phyloP scores from a whole-genome alignment of 92 coral and sea anemone species.

The Parazoanthus swiftii region DNA sequence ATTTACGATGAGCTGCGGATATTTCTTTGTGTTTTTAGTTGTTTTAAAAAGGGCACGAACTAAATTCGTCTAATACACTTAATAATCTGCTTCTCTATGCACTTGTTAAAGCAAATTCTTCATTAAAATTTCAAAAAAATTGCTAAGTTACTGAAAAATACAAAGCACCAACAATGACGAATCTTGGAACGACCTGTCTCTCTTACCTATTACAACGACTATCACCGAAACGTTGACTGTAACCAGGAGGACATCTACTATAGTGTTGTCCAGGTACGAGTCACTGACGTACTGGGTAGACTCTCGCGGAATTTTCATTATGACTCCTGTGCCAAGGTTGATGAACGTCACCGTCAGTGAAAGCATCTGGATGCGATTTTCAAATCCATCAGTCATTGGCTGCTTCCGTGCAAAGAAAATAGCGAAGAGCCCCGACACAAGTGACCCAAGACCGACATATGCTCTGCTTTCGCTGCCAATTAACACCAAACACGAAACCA shows the following conservation, averaged over 20 bases:
- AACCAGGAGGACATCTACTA: not conserved
- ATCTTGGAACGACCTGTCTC: too few species aligned
- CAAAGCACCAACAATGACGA: too few species aligned
- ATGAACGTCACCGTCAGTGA: constrained; percentile 19
- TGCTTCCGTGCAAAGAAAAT: constrained; percentile 17
- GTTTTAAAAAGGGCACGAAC: too few species aligned
- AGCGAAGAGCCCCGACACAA: constrained; percentile 26
- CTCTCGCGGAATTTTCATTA: constrained; percentile 6
- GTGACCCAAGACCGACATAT: constrained; percentile 23
- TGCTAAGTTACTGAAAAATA: too few species aligned
- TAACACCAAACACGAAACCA: constrained; percentile 19
- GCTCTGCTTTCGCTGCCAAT: constrained; percentile 33
- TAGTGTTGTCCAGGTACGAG: constrained; percentile 11
- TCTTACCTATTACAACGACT: not conserved
- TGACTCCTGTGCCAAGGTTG: constrained; percentile 6
- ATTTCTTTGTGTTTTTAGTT: too few species aligned
- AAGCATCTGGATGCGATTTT: constrained; percentile 14
- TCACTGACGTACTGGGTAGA: constrained; percentile 1
- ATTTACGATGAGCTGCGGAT: too few species aligned
- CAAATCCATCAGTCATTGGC: constrained; percentile 13
- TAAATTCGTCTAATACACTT: too few species aligned
- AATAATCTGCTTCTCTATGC: too few species aligned
- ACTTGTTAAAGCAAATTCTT: too few species aligned
- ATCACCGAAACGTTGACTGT: constrained; percentile 8
- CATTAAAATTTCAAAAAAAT: too few species aligned